phyloP scores from a whole-genome alignment of 2,113 vertebrate genomes.

The Setophaga kirtlandii region DNA sequence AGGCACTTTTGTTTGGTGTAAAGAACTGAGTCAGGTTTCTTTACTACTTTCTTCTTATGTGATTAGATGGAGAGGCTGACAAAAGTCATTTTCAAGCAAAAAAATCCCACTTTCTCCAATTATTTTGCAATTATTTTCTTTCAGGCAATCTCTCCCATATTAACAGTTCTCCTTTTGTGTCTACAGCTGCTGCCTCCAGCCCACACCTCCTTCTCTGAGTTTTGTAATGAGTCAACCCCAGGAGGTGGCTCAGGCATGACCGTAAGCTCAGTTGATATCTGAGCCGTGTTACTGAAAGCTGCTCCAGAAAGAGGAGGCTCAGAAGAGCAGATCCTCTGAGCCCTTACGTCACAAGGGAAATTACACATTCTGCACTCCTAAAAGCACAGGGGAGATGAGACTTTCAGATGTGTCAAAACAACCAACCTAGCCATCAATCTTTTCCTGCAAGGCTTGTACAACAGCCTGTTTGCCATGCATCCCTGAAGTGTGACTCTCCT shows the following conservation, averaged over 20 bases:
- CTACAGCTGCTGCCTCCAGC: background rate
- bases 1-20: background rate
- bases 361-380: background rate
- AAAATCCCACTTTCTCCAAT: background rate
- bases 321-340: background rate
- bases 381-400: background rate
- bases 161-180: background rate
- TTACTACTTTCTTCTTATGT: background rate
- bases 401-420: constrained; percentile 22
- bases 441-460: background rate
- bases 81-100: background rate
- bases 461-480: rapidly evolving
- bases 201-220: background rate
- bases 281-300: background rate
- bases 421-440: background rate
- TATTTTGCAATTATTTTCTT: background rate
- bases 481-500: background rate
- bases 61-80: background rate
- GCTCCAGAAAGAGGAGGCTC: background rate
- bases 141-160: background rate
- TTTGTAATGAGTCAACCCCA: background rate
- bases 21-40: background rate
- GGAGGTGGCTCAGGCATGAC: background rate
- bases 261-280: background rate
- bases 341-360: background rate